These are phyloP conservation scores for Metalampra italica DNA, from an alignment of 2,888 invertebrate genomes.

Conservation along the genomic window DNA sequence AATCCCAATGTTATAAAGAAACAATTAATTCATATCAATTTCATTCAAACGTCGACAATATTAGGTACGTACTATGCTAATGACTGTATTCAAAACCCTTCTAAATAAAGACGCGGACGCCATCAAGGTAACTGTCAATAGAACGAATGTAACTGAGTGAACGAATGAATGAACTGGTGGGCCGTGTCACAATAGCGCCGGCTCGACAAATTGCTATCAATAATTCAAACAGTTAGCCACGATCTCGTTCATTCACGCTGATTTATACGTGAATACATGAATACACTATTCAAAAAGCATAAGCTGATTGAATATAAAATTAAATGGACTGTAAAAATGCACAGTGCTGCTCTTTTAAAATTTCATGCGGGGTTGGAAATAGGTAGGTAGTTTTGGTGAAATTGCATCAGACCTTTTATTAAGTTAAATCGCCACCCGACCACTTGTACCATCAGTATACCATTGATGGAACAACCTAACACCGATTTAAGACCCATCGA, in stretches of 20 bases:
- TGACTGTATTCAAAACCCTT: neutral
- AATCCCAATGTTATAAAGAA: neutral
- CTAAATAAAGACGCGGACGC: neutral
- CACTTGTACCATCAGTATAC: too few species aligned
- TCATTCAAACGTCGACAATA: neutral
- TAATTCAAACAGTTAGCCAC: constrained; percentile 33
- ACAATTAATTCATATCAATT: neutral
- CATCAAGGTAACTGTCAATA: neutral
- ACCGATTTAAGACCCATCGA: too few species aligned
- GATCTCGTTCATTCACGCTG: constrained; percentile 22
- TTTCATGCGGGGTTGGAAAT: too few species aligned
- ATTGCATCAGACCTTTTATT: too few species aligned
- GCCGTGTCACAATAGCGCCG: constrained; percentile 20
- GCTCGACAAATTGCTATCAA: constrained; percentile 33
- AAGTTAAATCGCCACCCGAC: too few species aligned
- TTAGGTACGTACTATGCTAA: neutral
- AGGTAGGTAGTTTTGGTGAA: too few species aligned
- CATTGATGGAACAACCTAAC: too few species aligned
- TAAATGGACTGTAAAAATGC: neutral
- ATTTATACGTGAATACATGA: constrained; percentile 26
- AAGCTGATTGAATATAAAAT: constrained; percentile 7
- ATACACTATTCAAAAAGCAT: constrained; percentile 12
- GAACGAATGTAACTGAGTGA: constrained; percentile 1
- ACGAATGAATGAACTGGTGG: constrained; percentile 17
- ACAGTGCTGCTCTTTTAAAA: too few species aligned